Percentiles rank a stretch among this genome's conserved stretches.
These are phyloP conservation scores for Clarias magur DNA, from an alignment of 2,113 vertebrate species.

Conservation along the genomic window DNA sequence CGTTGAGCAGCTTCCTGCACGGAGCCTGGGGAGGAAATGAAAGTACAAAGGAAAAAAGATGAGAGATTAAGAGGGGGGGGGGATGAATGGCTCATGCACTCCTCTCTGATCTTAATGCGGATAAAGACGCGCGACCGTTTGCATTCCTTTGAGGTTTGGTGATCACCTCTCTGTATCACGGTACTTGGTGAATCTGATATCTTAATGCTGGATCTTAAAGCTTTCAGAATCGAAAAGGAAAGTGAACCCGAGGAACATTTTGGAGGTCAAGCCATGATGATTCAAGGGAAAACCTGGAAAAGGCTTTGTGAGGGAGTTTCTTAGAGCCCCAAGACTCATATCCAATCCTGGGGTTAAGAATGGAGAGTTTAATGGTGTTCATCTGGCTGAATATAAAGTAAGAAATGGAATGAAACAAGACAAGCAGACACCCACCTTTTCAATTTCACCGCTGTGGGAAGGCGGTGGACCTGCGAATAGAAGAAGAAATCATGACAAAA, in stretches of 20 bases:
- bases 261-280: neutral
- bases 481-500: neutral
- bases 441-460: constrained; percentile 71
- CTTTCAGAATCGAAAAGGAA: neutral
- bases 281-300: neutral
- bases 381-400: neutral
- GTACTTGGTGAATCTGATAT: neutral
- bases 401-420: neutral
- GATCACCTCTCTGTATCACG: neutral
- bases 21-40: constrained; percentile 72
- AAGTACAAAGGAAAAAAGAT: constrained; percentile 33
- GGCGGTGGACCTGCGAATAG: constrained; percentile 70
- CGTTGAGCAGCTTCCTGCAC: constrained; percentile 76
- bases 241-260: neutral
- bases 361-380: neutral
- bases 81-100: constrained; percentile 35
- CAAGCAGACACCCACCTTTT: constrained; percentile 68
- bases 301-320: neutral
- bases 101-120: constrained; percentile 43
- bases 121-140: constrained; percentile 6
- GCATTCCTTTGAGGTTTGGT: neutral
- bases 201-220: neutral
- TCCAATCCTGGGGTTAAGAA: neutral
- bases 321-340: neutral
- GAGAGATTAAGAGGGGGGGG: neutral